Evolutionary conservation across 2,888 invertebrate genomes (phyloP), one percentile per base, ranked within the genome.

Genomic region (Drosophila borealis): DNA sequence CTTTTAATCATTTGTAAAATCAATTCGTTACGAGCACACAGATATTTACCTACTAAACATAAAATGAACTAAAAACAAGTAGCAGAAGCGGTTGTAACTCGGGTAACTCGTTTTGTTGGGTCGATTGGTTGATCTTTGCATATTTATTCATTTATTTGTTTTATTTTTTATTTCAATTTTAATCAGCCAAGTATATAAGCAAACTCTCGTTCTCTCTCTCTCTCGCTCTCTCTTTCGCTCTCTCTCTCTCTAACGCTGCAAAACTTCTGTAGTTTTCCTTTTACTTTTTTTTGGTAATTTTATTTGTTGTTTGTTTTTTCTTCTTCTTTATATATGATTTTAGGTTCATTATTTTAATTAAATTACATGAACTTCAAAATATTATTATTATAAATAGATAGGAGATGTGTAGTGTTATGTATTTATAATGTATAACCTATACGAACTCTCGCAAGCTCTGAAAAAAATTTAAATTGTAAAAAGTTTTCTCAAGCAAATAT

Each of bases 321-420:
- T 17, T 80, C 70, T 67, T 41, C 85, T 85, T 75, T 77, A 70
- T 74, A 63, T 69, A 74, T 74, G 73, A 68, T 73, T 82, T 85
- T 68, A 85, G 89, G 89, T 91, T 90, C 90, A 90, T 91, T 90
- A 90, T 85, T 90, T 87, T 84, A 90, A 89, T 90, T 90, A 88
- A 90, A 90, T 91, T 90, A 90, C 91, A 90, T 89, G 86, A 90
- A 89, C 88, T 79, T 87, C 88, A 88, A 89, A 89, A 84, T 87
- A 86, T 77, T 82, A 82, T 82, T 85, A 88, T 82, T 80, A 79
- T 81, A 81, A 75, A 70, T 85, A 84, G 76, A 88, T 87, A 85
- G 89, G 89, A 87, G 81, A 84, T 80, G 76, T 85, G 72, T 85
- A 76, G 89, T 85, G 89, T 86, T 85, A 85, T 85, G 79, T 84